phyloP scores from a whole-genome alignment of 2,888 invertebrate species.

The Drosophila helvetica region DNA sequence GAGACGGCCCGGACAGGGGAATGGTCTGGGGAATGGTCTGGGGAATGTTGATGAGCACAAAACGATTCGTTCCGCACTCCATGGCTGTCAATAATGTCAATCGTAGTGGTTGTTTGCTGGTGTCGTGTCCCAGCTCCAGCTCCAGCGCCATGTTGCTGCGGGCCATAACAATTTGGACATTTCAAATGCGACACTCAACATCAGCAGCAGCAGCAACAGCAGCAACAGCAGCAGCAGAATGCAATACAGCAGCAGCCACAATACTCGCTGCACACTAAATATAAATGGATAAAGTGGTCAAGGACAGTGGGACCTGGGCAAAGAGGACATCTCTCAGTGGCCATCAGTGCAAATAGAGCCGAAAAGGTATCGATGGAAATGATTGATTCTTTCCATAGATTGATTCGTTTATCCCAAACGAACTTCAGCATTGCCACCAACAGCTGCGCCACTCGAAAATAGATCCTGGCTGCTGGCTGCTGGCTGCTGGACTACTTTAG shows the following conservation, averaged over 20 bases:
- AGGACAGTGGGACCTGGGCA: constrained; percentile 11
- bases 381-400: no score
- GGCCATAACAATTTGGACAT: constrained; percentile 61
- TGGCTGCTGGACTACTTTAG: not conserved
- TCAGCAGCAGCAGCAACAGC: constrained; percentile 15
- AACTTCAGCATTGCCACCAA: no score
- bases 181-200: constrained; percentile 55
- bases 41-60: constrained; percentile 39
- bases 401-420: no score
- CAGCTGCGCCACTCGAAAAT: no score
- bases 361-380: no score
- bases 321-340: no score
- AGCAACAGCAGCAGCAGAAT: constrained; percentile 10
- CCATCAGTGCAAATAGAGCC: no score
- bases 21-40: not conserved
- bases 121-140: not conserved
- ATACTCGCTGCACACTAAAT: constrained; percentile 19
- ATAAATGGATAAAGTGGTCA: constrained; percentile 27
- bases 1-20: not conserved
- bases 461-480: no score
- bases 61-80: constrained; percentile 18
- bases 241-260: constrained; percentile 13
- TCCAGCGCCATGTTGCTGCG: constrained; percentile 20
- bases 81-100: constrained; percentile 71
- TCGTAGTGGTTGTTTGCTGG: constrained; percentile 37